A percentile compares a stretch with the other conserved stretches of the same genome.
Conservation (phyloP, 2,888 invertebrate species). For the Omphaloscelis lunosa region DNA sequence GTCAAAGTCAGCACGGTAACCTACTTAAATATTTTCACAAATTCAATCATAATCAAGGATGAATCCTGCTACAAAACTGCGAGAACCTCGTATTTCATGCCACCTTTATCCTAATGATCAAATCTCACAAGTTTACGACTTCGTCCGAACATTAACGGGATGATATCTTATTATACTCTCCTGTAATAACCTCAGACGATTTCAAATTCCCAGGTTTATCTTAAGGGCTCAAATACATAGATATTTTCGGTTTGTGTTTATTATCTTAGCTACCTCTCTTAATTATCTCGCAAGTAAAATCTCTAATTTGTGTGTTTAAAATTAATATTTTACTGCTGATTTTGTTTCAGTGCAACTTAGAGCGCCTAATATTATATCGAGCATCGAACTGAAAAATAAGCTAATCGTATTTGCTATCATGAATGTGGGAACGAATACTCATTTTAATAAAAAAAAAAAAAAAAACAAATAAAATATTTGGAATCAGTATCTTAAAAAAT, state of each 20-base stretch:
- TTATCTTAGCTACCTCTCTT: not conserved
- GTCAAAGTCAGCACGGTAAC: not conserved
- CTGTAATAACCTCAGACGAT: constrained; percentile 35
- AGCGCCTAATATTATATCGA: not conserved
- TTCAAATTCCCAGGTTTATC: constrained; percentile 25
- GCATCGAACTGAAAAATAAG: not conserved
- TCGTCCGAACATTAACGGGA: constrained; percentile 39
- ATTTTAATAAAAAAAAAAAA: not conserved
- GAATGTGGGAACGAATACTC: not conserved
- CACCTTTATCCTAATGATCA: constrained; percentile 46
- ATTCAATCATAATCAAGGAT: not conserved
- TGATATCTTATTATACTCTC: constrained; percentile 45
- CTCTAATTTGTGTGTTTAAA: not conserved
- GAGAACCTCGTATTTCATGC: constrained; percentile 18
- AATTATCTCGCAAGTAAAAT: not conserved
- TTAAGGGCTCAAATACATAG: not conserved
- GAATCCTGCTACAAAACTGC: not conserved
- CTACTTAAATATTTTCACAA: not conserved
- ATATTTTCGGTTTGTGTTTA: not conserved
- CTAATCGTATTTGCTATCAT: too few relatives aligned
- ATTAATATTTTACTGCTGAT: not conserved
- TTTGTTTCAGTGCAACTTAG: not conserved
- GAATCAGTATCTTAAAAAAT: not conserved
- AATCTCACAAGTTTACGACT: constrained; percentile 50
- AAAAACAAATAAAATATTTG: not conserved